Evolutionary conservation across 2,113 vertebrate genomes (phyloP), one percentile per base, ranked within the genome.

Genomic region (Phrynosoma blainvillii): DNA sequence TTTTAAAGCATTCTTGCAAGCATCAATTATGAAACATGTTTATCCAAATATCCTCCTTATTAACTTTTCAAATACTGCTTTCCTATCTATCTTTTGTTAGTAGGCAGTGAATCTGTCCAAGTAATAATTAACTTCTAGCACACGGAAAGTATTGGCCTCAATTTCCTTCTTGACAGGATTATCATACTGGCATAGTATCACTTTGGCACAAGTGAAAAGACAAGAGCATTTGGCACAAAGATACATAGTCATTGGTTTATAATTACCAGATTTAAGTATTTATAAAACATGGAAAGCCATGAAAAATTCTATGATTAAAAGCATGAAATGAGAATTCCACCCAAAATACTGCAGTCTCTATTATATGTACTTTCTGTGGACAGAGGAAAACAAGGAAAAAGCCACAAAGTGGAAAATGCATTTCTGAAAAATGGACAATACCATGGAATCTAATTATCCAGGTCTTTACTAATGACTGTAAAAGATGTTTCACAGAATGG

Each of bases 61-160:
- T 84, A 91, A 89, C 87, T 93, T 90, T 92, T 82, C 0, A 0
- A 95, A 90, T 91, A 81, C 82, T 92, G 88, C 93, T 94, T 95
- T 89, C 93, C 81, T 95, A 93, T 93, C 79, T 95, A 93, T 93
- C 76, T 94, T 94, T 94, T 93, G 84, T 88, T 27, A 93, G 93
- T 71, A 89, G 88, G 62, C 87, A 90, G 62, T 92, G 87, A 94
- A 94, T 89, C 10, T 79, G 91, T 94, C 77, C 88, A 89, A 91
- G 90, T 77, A 93, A 70, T 42, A 94, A 94, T 84, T 84, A 74
- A 89, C 85, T 96, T 93, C 92, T 93, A 95, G 94, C 92, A 96
- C 95, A 93, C 93, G 91, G 94, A 94, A 95, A 94, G 93, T 91
- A 92, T 1, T 93, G 92, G 93, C 91, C 90, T 93, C 90, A 92